These are phyloP conservation scores for Chromoteleia sp. DNA, from an alignment of 2,888 invertebrate genomes.

Conservation along the genomic window DNA sequence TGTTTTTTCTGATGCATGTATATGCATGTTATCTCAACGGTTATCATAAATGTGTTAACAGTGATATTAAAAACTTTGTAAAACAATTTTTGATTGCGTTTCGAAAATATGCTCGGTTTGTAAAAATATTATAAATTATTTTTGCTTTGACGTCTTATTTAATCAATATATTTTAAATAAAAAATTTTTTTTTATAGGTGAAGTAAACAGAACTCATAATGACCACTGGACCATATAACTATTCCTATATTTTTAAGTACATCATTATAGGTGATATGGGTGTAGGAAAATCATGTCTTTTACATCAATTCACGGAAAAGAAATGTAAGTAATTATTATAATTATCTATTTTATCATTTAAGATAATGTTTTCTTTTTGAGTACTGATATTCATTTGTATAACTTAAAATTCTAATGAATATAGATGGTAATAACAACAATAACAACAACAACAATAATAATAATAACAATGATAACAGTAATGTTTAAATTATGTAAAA, in stretches of 20 bases:
- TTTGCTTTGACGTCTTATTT: neutral
- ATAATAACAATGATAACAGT: too few species aligned
- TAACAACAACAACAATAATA: too few species aligned
- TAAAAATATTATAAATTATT: too few species aligned
- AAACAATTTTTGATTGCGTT: constrained; percentile 8
- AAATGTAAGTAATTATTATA: constrained; percentile 93
- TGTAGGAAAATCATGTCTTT: constrained; percentile 99
- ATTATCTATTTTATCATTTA: constrained; percentile 6
- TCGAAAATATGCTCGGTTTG: neutral
- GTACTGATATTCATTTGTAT: too few species aligned
- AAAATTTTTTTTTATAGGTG: constrained; percentile 72
- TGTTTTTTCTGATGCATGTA: constrained; percentile 17
- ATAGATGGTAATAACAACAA: too few species aligned
- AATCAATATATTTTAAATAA: neutral
- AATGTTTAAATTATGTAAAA: too few species aligned
- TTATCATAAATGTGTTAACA: constrained; percentile 55
- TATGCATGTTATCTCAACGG: constrained; percentile 47
- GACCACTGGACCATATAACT: constrained; percentile 99
- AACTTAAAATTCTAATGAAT: too few species aligned
- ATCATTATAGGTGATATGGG: constrained; percentile 99
- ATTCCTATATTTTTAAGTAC: constrained; percentile 99
- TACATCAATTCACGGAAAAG: constrained; percentile 99
- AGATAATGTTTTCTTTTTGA: constrained; percentile 5
- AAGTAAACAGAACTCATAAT: constrained; percentile 85
- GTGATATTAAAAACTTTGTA: constrained; percentile 23